Evolutionary conservation across 2,888 invertebrate genomes (phyloP), one percentile per base, ranked within the genome.

Genomic region (Drosophila paranaensis): DNA sequence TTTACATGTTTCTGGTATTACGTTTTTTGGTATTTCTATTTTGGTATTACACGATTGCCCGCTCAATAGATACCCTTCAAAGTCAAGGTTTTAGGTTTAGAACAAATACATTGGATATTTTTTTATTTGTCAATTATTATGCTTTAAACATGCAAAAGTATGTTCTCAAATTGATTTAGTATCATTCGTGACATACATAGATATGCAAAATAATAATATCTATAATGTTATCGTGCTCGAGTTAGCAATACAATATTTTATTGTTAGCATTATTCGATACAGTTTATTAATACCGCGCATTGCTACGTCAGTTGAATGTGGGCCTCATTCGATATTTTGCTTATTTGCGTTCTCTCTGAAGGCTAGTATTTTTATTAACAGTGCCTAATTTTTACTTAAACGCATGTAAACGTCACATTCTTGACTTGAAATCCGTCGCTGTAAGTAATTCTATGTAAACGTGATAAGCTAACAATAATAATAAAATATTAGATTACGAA

Each of bases 1-100:
- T 60, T 25, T 43, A 42, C 14, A 53, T 16, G 4, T 16, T 61
- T 61, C n/a, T 46, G 16, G 60, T 65, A 65, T 65, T 65, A 45
- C 6, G 11, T 6, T 30, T 20, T 39, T 25, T 65, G 43, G 51
- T 65, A 39, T 65, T 37, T 43, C 14, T 51, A 11, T 64, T 65
- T 65, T 60, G 16, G 11, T 20, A 30, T 13, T 39, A 14, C 20
- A 2, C 20, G 25, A 20, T n/a, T 39, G 3, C 3, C 39, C n/a
- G 40, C 25, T 40, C 11, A 25, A 33, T n/a, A 25, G 3, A 57
- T 27, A 46, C 45, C 8, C n/a, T 27, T 45, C 11, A 20, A n/a
- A 45, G 2, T 33, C 10, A 20, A 11, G 5, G 3, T 16, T n/a
- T 20, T 14, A n/a, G 5, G n/a, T n/a, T 20, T 14, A n/a, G 5